phyloP scores from a whole-genome alignment of 1,140 invertebrate species.

The Drosophila erecta region DNA sequence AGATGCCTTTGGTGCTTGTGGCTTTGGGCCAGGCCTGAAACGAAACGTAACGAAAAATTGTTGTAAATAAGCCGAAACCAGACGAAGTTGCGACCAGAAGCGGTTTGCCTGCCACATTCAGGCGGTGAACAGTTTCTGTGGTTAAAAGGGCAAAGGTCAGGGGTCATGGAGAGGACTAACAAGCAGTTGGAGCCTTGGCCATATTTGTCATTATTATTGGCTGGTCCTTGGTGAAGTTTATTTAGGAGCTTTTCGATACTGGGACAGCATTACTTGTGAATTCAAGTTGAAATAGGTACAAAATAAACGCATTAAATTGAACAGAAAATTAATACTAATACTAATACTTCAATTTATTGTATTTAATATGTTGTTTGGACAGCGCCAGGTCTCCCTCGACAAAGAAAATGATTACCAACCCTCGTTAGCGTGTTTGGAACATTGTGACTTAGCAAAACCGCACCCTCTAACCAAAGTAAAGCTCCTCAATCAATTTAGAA shows the following conservation, averaged over 20 bases:
- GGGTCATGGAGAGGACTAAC: neutral
- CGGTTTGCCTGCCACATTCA: conserved; percentile 47
- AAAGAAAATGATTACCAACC: conserved; percentile 20
- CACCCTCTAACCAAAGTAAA: conserved; percentile 12
- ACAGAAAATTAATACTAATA: no score
- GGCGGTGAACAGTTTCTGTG: conserved; percentile 32
- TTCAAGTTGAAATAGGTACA: neutral
- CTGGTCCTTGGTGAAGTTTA: neutral
- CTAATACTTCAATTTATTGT: no score
- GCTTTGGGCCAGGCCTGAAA: conserved; percentile 49
- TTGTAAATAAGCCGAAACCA: conserved; percentile 68
- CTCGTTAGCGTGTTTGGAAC: conserved; percentile 8
- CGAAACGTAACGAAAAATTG: conserved; percentile 57
- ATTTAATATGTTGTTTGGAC: no score
- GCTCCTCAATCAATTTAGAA: conserved; percentile 33
- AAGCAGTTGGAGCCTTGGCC: neutral
- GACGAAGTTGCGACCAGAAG: conserved; percentile 57
- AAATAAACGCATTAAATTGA: neutral
- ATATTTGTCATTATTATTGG: conserved; percentile 43
- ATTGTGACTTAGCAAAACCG: conserved; percentile 6
- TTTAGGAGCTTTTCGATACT: conserved; percentile 13
- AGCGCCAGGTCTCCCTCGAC: neutral
- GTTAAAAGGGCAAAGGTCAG: conserved; percentile 10
- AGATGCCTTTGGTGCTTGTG: conserved; percentile 12
- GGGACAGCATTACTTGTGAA: neutral